Conservation (phyloP, 2,797 vertebrate species). For the Leuciscus waleckii region DNA sequence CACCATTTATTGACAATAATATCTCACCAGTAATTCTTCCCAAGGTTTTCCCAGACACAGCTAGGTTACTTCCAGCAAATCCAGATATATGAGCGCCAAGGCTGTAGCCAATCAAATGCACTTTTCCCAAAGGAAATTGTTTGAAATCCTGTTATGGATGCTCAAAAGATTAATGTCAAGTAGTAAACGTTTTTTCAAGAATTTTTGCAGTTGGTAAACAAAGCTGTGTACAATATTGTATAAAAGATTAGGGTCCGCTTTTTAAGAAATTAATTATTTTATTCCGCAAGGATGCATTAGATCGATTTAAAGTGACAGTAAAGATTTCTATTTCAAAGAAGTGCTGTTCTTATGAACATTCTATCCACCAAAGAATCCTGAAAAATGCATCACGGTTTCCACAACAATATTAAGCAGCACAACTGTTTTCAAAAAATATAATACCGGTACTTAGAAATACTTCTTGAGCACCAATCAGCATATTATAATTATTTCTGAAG, state of each 20-base stretch:
- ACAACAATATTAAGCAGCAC: background rate
- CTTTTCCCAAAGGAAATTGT: slow-evolving; percentile 80
- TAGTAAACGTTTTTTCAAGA: background rate
- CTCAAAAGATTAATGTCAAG: background rate
- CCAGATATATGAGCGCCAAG: slow-evolving; percentile 95
- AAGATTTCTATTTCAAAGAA: background rate
- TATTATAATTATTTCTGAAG: background rate
- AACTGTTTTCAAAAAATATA: background rate
- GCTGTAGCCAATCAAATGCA: slow-evolving; percentile 95
- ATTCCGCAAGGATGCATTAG: background rate
- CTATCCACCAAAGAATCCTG: background rate
- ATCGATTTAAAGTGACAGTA: background rate
- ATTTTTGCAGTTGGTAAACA: background rate
- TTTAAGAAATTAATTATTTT: background rate
- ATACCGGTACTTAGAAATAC: background rate
- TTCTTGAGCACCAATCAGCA: background rate
- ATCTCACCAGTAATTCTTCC: slow-evolving; percentile 92
- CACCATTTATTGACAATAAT: background rate
- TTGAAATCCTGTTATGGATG: slow-evolving; percentile 78
- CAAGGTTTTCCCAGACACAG: slow-evolving; percentile 78
- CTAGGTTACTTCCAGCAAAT: slow-evolving; percentile 89
- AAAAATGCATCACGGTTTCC: background rate
- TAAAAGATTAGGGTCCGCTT: background rate
- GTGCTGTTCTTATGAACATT: background rate
- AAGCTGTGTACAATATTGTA: background rate